Conservation (phyloP, 1,140 invertebrate species). For the Drosophila persimilis region DNA sequence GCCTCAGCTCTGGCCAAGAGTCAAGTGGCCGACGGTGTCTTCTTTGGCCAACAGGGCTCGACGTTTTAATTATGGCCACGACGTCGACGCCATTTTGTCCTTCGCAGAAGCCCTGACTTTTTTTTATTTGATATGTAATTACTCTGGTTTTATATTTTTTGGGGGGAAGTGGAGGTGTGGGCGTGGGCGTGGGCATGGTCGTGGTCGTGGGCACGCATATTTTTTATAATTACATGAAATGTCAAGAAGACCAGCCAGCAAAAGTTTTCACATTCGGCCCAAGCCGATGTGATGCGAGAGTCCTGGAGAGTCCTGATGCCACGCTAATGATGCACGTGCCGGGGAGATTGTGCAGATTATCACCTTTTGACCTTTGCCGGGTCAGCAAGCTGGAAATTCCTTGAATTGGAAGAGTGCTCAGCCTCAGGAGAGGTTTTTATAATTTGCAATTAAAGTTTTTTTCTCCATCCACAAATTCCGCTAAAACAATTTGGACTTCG, state of each 20-base stretch:
- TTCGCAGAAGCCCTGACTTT: constrained; percentile 46
- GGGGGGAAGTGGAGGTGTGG: constrained; percentile 21
- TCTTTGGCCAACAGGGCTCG: constrained; percentile 44
- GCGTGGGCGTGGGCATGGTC: background rate
- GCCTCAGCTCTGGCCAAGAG: constrained; percentile 25
- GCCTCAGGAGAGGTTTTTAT: background rate
- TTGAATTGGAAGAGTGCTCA: background rate
- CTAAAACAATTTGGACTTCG: no score
- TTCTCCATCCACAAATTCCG: no score
- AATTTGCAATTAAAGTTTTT: no score
- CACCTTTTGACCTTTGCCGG: constrained; percentile 20
- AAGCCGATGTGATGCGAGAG: constrained; percentile 52
- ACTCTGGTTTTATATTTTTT: constrained; percentile 47
- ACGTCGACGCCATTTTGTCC: constrained; percentile 50
- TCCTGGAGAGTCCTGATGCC: constrained; percentile 25
- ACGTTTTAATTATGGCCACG: constrained; percentile 69
- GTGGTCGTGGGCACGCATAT: constrained; percentile 60
- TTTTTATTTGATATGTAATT: constrained; percentile 79
- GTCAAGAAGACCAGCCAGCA: constrained; percentile 37
- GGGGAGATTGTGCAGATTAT: constrained; percentile 27
- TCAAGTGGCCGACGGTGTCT: constrained; percentile 39
- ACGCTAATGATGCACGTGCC: constrained; percentile 45
- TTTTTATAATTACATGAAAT: constrained; percentile 74
- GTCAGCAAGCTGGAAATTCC: constrained; percentile 5
- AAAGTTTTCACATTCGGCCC: constrained; percentile 44